Evolutionary conservation across 1,140 invertebrate species (phyloP), one percentile per base, ranked within the genome.

Genomic region (Solenopsis invicta): DNA sequence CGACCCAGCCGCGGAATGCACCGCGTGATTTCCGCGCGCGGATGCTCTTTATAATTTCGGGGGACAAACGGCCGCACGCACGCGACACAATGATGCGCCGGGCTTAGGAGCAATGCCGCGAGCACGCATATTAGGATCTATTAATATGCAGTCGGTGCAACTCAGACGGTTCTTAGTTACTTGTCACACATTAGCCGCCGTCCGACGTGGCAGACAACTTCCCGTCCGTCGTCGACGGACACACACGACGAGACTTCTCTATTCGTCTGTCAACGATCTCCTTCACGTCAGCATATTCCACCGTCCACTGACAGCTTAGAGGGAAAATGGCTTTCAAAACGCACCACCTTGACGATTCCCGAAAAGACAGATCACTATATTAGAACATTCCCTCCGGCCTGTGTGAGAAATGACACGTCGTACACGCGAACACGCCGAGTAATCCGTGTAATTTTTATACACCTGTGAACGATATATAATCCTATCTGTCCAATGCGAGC

Each of bases 101-200:
- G 78, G 86, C 86, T 71, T 76, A 71, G 52, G 85, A 87, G 86
- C 87, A 62, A 85, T 82, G 71, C 56, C 56, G 77, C 89, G 81
- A 69, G 50, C 66, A 69, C 85, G 92, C 89, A 91, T 92, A 94
- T 93, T 91, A 93, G 89, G 89, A 91, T 94, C 94, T 94, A 94
- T 94, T 94, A 94, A 94, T 94, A 94, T 93, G 93, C 92, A 89
- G 88, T 80, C 89, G 86, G 85, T 90, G 89, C 90, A 89, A 91
- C 90, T 92, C 91, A 81, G 91, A 92, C 88, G 61, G 89, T 92
- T 91, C 90, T 94, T 93, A 93, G 93, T 92, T 90, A 92, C 93
- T 93, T 93, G 94, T 94, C 93, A 92, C 91, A 86, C 92, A 93
- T 94, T 91, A 94, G 64, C 80, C 37, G 76, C 69, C 71, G 52